phyloP scores from a whole-genome alignment of 2,797 vertebrate genomes.

The Muraenolepis orangiensis region DNA sequence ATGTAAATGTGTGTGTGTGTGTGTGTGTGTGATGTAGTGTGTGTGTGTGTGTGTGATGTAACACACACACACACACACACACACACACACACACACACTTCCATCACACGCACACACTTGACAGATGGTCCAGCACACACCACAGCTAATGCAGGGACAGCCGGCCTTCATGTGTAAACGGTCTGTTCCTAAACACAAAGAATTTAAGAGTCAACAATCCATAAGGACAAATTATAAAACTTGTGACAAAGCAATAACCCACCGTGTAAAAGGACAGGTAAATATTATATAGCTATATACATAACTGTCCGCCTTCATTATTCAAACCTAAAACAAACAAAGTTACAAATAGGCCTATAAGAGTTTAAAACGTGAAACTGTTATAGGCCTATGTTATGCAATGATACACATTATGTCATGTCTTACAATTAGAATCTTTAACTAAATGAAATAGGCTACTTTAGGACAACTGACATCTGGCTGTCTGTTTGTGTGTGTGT shows the following conservation, averaged over 20 bases:
- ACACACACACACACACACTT: background rate
- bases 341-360: too few species aligned
- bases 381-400: too few species aligned
- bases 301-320: too few species aligned
- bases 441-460: background rate
- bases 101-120: slow-evolving; percentile 2
- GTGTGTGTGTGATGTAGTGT: slow-evolving; percentile 25
- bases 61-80: slow-evolving; percentile 18
- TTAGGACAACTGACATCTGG: background rate
- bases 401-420: too few species aligned
- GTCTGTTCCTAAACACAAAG: slow-evolving; percentile 40
- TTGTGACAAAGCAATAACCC: too few species aligned
- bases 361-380: too few species aligned
- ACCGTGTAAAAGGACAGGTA: too few species aligned
- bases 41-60: slow-evolving; percentile 24
- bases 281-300: too few species aligned
- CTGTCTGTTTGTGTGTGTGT: too few species aligned
- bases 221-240: background rate
- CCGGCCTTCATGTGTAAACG: slow-evolving; percentile 17
- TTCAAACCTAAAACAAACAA: too few species aligned
- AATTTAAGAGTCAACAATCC: slow-evolving; percentile 29
- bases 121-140: slow-evolving; percentile 41
- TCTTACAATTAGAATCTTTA: background rate
- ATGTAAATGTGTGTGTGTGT: slow-evolving; percentile 17
- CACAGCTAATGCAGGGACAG: slow-evolving; percentile 35